Base-by-base conservation (phyloP, 2,113 vertebrate species). In the Xenopus laevis region DNA sequence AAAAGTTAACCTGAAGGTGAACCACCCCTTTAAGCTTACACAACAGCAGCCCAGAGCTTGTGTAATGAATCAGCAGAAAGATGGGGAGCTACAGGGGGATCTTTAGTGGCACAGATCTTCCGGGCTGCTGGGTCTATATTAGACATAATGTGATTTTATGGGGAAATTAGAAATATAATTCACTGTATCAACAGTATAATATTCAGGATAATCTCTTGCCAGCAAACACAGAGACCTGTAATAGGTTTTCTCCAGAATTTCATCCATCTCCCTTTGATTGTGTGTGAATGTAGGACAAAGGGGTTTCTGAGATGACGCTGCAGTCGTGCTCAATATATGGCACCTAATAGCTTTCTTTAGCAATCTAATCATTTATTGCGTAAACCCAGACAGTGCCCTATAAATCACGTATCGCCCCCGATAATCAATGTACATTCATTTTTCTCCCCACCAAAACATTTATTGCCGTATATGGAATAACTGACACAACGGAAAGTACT, bases 361-460 rank as follows among this genome's bases (percentile, higher is more conserved):
- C 74, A 57, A 63, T 70, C 66, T 50, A 52, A 70, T 77, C 59
- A 70, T 33, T 20, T 3, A 64, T 33, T 27, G 44, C 21, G 70
- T 77, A 70, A 57, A 21, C 63, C 58, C 60, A 64, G 59, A 55
- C 66, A 27, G 66, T 55, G 4, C 23, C n/a, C 17, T 70, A 70
- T 77, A 77, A 77, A 77, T 77, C 66, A 70, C 45, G 21, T 55
- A 63, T 77, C 74, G 57, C 11, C 33, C 46, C 30, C 20, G 15
- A 63, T 77, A 70, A 77, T 77, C 67, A 77, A 69, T 70, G 69
- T 70, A 50, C 74, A 69, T 77, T 77, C 53, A 67, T 77, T 55
- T 70, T 57, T 70, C 74, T 70, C 50, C 30, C 33, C 73, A 59
- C 59, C 55, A 47, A 75, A 68, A 75, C 67, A 77, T 77, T 77